A percentile compares a stretch with the other conserved stretches of the same genome.
phyloP scores from a whole-genome alignment of 2,888 invertebrate genomes.

The Zygogramma bicolorata region DNA sequence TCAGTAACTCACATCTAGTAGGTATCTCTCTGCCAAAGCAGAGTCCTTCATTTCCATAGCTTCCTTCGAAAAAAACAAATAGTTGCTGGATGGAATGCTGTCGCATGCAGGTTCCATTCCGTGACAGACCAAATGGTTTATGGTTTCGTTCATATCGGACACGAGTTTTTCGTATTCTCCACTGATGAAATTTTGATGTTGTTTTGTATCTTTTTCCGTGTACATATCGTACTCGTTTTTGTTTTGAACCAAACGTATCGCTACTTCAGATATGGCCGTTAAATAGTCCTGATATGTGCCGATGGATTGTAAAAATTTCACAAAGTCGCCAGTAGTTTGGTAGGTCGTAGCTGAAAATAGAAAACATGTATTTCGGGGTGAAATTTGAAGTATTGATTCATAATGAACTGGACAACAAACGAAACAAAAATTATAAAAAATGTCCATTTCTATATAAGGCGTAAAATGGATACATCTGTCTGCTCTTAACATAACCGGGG shows the following conservation, averaged over 20 bases:
- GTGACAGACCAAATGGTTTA: constrained; percentile 53
- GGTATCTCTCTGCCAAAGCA: constrained; percentile 59
- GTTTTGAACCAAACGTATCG: constrained; percentile 51
- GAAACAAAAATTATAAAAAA: no score
- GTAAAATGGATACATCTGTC: no score
- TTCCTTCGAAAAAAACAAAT: constrained; percentile 61
- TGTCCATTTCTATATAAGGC: no score
- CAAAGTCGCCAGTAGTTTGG: constrained; percentile 45
- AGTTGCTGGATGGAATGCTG: constrained; percentile 31
- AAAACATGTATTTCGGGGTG: no score
- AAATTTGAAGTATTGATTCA: no score
- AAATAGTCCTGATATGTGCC: constrained; percentile 58
- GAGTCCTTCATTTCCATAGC: constrained; percentile 58
- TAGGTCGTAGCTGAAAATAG: constrained; percentile 27
- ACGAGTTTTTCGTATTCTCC: constrained; percentile 57
- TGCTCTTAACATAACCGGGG: no score
- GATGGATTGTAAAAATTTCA: constrained; percentile 47
- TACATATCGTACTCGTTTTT: constrained; percentile 46
- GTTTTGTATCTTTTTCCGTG: constrained; percentile 39
- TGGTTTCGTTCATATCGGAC: constrained; percentile 56
- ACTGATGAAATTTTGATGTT: constrained; percentile 55
- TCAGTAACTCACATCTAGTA: constrained; percentile 58
- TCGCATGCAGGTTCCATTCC: constrained; percentile 42
- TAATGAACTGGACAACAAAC: no score
- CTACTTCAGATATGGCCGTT: constrained; percentile 54